Evolutionary conservation across 2,888 invertebrate genomes (phyloP), one percentile per base, ranked within the genome.

Genomic region (Capitulum mitella): DNA sequence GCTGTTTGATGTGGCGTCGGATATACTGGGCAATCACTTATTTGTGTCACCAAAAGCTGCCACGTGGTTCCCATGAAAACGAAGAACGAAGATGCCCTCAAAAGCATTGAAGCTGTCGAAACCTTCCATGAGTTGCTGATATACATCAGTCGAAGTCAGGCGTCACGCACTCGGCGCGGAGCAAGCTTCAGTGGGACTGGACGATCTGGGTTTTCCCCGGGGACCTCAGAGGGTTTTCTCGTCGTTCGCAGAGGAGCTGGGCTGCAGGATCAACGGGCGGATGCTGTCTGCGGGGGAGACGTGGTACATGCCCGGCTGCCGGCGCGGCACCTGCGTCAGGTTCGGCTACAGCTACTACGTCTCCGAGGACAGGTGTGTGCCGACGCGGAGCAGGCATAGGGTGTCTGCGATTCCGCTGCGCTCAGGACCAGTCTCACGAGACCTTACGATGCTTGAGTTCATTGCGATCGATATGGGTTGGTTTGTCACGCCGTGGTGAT

Each of bases 271-370:
- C 70, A 40, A 70, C 40, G 70, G 70, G 3, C 10, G 40, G 26
- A 29, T 70, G 70, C 40, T 26, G 37, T 22, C 12, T 12, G 26
- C 40, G 0, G 70, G 70, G 1, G 26, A 70, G 37, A 37, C 3
- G 26, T 70, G 70, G 70, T 19, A 70, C 70, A 37, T 40, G 10
- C 26, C 70, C 70, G 40, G 26, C 40, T 70, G 70, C 10, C 16
- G 40, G 40, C 22, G 70, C 8, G 70, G 70, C 40, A 70, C 70
- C 1, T 70, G 70, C 37, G 70, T 70, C 70, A 70, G 40, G 70
- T 70, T 70, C 40, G 70, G 70, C 6, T 8, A 70, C 40, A 70
- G 40, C 70, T 70, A 70, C 37, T 70, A 70, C 70, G 70, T 70
- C 26, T 70, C 70, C 0, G 26, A 40, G 12, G 70, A 70, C 34